A percentile compares a stretch with the other conserved stretches of the same genome.
Conservation (phyloP, 1,140 invertebrate genomes). For the Heliconius nattereri region DNA sequence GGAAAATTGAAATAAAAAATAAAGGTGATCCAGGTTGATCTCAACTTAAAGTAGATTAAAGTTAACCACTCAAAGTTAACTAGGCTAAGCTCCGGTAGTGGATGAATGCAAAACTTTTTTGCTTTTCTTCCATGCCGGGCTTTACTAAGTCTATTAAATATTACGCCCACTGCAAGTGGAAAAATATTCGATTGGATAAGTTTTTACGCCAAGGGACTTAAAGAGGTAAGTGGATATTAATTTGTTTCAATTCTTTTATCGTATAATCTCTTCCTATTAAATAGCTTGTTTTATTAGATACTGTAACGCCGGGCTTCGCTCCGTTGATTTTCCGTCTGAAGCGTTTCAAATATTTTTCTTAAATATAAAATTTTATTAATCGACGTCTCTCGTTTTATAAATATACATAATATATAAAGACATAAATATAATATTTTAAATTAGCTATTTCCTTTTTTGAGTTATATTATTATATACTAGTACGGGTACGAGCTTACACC, state of each 20-base stretch:
- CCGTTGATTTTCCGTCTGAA: neutral
- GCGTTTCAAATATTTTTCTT: neutral
- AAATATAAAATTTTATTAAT: too few relatives aligned
- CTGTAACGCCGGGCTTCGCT: neutral
- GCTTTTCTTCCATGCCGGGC: conserved; percentile 44
- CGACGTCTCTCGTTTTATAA: too few relatives aligned
- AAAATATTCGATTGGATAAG: conserved; percentile 41
- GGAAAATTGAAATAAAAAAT: conserved; percentile 57
- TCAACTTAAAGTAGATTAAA: conserved; percentile 61
- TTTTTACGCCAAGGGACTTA: conserved; percentile 30
- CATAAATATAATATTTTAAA: too few relatives aligned
- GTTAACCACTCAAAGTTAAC: conserved; percentile 60
- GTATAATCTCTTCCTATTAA: neutral
- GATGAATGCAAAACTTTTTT: conserved; percentile 48
- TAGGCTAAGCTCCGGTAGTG: conserved; percentile 50
- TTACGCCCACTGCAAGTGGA: conserved; percentile 39
- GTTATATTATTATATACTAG: too few relatives aligned
- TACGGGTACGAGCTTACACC: too few relatives aligned
- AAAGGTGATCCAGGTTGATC: conserved; percentile 55
- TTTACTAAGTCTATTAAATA: conserved; percentile 56
- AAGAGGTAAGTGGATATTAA: conserved; percentile 28
- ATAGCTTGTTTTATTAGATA: neutral
- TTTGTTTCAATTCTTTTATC: conserved; percentile 20
- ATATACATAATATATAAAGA: too few relatives aligned
- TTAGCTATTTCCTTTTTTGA: too few relatives aligned